These are phyloP conservation scores for Stenichneumon culpator DNA, from an alignment of 2,888 invertebrate genomes.

Conservation along the genomic window DNA sequence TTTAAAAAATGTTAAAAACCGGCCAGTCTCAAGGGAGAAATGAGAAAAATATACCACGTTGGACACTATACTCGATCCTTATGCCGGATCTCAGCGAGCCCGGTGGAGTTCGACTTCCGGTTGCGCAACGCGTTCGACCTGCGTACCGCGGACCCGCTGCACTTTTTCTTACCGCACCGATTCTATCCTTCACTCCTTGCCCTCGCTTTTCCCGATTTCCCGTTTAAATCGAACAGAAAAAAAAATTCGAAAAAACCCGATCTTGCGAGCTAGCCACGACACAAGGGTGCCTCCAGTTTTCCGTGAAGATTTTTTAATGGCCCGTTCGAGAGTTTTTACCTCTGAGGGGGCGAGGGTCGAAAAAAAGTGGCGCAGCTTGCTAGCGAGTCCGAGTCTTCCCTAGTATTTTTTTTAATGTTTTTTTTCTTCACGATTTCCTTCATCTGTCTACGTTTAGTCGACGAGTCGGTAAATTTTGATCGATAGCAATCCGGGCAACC, in stretches of 20 bases:
- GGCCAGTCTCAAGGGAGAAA: conserved; percentile 12
- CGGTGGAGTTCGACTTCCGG: conserved; percentile 65
- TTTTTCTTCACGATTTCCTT: conserved; percentile 14
- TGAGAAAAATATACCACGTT: conserved; percentile 43
- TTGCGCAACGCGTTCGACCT: conserved; percentile 57
- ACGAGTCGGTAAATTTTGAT: conserved; percentile 46
- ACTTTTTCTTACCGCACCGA: conserved; percentile 19
- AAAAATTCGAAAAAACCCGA: conserved; percentile 7
- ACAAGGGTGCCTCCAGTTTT: conserved; percentile 62
- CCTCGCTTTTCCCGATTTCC: conserved; percentile 52
- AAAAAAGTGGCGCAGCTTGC: conserved; percentile 76
- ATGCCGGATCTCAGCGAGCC: conserved; percentile 48
- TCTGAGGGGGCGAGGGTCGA: conserved; percentile 52
- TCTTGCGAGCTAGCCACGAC: conserved; percentile 55
- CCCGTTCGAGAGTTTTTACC: conserved; percentile 61
- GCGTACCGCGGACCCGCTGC: conserved; percentile 10
- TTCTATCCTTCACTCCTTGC: neutral
- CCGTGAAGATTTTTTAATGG: conserved; percentile 65
- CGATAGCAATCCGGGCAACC: conserved; percentile 57
- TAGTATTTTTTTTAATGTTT: conserved; percentile 29
- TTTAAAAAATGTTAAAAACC: conserved; percentile 40
- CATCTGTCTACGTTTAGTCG: conserved; percentile 29
- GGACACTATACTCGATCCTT: conserved; percentile 37
- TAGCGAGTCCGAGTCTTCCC: conserved; percentile 68
- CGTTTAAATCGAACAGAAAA: conserved; percentile 54